Evolutionary conservation across 2,888 invertebrate genomes (phyloP).

Genomic region (Heliconius sara): DNA sequence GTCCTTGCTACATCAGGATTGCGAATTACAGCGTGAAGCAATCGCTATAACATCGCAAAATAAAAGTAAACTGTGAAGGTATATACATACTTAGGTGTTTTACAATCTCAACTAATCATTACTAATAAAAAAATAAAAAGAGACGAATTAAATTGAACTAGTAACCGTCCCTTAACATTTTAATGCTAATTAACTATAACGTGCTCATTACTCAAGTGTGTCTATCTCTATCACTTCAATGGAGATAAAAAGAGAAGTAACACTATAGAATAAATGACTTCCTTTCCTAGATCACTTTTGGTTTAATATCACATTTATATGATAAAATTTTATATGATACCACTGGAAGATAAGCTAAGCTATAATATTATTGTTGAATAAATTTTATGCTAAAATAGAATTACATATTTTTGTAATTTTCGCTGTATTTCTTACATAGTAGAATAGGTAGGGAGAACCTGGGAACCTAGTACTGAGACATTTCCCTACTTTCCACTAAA

Average conservation of each 20-base stretch:
- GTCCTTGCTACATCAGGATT: background rate
- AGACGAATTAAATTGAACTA: background rate
- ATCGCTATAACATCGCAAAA: no score
- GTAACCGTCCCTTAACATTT: conserved; percentile 63
- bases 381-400: no score
- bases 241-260: conserved; percentile 54
- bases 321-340: conserved; percentile 44
- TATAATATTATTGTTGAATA: background rate
- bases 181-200: conserved; percentile 76
- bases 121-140: background rate
- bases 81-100: no score
- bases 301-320: conserved; percentile 50
- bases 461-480: background rate
- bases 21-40: background rate
- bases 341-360: conserved; percentile 15
- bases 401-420: no score
- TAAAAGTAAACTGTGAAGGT: no score
- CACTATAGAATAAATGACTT: conserved; percentile 60
- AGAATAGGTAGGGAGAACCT: background rate
- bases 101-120: background rate
- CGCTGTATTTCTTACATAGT: no score
- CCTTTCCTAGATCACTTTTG: conserved; percentile 57
- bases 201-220: conserved; percentile 68
- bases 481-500: background rate
- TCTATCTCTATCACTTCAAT: conserved; percentile 56